Evolutionary conservation across 2,797 vertebrate species (phyloP), one percentile per base, ranked within the genome.

Genomic region (Argya squamiceps): DNA sequence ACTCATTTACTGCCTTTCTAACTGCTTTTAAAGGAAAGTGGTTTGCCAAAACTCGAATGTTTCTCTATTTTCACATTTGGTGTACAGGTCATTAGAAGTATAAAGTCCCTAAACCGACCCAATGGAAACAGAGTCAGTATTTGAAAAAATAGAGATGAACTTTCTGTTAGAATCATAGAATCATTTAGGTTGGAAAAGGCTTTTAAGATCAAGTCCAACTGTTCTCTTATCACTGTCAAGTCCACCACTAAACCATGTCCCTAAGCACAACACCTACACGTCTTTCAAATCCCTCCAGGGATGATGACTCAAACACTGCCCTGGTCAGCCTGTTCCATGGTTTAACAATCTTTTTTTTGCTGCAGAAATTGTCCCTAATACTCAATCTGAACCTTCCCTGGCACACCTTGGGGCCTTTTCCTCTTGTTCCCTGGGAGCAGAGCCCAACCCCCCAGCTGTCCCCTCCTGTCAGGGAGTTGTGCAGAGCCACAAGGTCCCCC

Each of bases 321-420:
- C 29, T 30, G 41, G 55, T 49, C n/a, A 50, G 52, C 17, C 36
- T 65, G 26, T 36, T 49, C 52, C 24, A 49, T 34, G 23, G 11
- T 29, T 52, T 60, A 20, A 26, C 17, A 52, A 50, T 11, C 6
- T 43, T 36, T 43, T 36, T 43, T 50, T 21, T 36, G 16, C 5
- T 11, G 17, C 36, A 60, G 27, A 60, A 70, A 52, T 44, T 43
- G 21, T 52, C 37, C 32, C 26, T 32, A 30, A 32, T 56, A 29
- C 22, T 16, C 36, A 41, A 8, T 37, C 37, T 37, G 12, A 37
- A 37, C 37, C 37, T 37, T 12, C 37, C 37, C 43, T 43, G 15
- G 19, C 4, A 7, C 23, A 58, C 8, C 12, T 3, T 23, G 30
- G 34, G 34, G 30, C 20, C 0, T 0, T 39, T 44, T 3, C 24